A percentile compares a stretch with the other conserved stretches of the same genome.
Conservation (phyloP, 2,888 invertebrate genomes). For the Tachina grossa region DNA sequence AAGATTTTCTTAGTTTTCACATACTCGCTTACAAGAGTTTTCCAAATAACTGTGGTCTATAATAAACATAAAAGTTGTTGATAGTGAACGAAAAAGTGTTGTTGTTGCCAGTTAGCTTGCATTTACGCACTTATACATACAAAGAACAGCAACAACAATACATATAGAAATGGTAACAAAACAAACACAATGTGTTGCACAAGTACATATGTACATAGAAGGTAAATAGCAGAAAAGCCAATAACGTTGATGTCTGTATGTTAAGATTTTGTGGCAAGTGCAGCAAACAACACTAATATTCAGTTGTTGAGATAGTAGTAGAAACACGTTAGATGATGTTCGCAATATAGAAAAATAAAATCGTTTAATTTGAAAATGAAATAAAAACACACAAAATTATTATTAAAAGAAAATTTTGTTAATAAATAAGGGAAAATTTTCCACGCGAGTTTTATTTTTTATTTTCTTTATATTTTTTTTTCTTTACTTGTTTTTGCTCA, state of each 20-base stretch:
- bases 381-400: slow-evolving; percentile 37
- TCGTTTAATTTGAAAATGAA: slow-evolving; percentile 52
- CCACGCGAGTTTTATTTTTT: slow-evolving; percentile 49
- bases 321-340: slow-evolving; percentile 56
- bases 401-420: slow-evolving; percentile 59
- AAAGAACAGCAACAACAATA: neutral
- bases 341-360: slow-evolving; percentile 21
- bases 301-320: slow-evolving; percentile 27
- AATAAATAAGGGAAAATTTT: slow-evolving; percentile 55
- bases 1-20: slow-evolving; percentile 64
- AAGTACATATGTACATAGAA: slow-evolving; percentile 13
- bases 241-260: slow-evolving; percentile 51
- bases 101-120: slow-evolving; percentile 26
- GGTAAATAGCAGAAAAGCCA: slow-evolving; percentile 34
- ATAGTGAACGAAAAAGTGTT: slow-evolving; percentile 50
- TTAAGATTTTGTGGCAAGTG: slow-evolving; percentile 61
- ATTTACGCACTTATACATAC: slow-evolving; percentile 8
- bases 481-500: neutral
- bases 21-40: slow-evolving; percentile 41
- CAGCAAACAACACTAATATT: slow-evolving; percentile 23
- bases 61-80: slow-evolving; percentile 48
- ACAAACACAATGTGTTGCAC: slow-evolving; percentile 45
- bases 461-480: slow-evolving; percentile 15
- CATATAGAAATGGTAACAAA: slow-evolving; percentile 58
- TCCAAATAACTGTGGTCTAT: slow-evolving; percentile 32